Percentiles rank a stretch among this genome's conserved stretches.
Evolutionary conservation across 2,888 invertebrate species (phyloP).

Genomic region (Napeogenes inachia): DNA sequence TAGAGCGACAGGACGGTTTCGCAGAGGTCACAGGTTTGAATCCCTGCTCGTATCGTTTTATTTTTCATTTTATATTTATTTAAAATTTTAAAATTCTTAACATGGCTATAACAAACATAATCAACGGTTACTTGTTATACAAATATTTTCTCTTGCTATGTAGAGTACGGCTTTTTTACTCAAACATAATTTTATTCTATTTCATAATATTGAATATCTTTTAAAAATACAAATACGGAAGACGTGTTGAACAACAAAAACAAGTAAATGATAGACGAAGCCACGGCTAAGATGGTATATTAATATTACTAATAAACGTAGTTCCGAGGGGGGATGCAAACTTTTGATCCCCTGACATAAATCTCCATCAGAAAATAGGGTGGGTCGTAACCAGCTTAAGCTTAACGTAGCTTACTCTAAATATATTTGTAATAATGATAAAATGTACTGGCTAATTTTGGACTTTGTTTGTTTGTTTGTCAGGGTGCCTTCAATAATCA

Average conservation of each 20-base stretch:
- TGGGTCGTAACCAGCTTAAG: conserved; percentile 76
- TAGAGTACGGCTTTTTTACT: no score
- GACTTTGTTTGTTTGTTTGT: conserved; percentile 31
- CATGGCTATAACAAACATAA: no score
- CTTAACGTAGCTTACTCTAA: conserved; percentile 74
- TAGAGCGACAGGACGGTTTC: no score
- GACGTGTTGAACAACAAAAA: background rate
- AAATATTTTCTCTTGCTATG: no score
- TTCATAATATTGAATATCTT: no score
- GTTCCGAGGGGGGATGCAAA: conserved; percentile 60
- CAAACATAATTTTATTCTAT: no score
- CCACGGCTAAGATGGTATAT: conserved; percentile 14
- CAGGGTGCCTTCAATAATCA: background rate
- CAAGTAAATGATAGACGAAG: background rate
- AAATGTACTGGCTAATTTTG: conserved; percentile 70
- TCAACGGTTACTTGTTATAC: no score
- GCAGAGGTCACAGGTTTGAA: no score
- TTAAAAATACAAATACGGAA: background rate
- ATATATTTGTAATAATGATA: conserved; percentile 75
- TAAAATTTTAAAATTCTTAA: no score
- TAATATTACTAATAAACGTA: conserved; percentile 26
- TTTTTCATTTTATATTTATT: no score
- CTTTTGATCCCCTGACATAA: conserved; percentile 77
- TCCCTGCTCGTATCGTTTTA: no score
- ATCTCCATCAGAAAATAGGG: conserved; percentile 77